Evolutionary conservation across 2,888 invertebrate genomes (phyloP), one percentile per base, ranked within the genome.

Genomic region (Hyles lineata): DNA sequence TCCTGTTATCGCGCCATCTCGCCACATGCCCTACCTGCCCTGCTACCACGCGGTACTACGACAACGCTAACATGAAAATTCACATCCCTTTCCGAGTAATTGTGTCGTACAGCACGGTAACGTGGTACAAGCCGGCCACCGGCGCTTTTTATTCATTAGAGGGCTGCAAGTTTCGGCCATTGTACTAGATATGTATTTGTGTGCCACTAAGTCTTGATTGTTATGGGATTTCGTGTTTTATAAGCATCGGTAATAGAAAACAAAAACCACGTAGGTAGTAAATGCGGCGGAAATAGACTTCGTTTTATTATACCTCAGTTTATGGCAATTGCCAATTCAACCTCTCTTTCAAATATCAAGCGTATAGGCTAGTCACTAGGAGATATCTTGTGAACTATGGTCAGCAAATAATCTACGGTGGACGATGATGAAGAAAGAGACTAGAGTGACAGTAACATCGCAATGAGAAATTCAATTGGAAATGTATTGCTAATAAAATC

Each of bases 11-110:
- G 92, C 90, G 79, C 90, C 90, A 94, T 94, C 94, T 93, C 90
- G 91, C 94, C 94, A 93, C 93, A 94, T 93, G 92, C 92, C 92
- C 94, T 93, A 94, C 94, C 94, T 94, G 93, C 89, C 93, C 86
- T 81, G 84, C 83, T 92, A 93, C 93, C 90, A 93, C 81, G 88
- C 76, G 80, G 84, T 82, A 82, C 88, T 89, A 85, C 85, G 80
- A 77, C 84, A 77, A 83, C 78, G 82, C 80, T 79, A 76, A 79
- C 78, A 79, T 82, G 81, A 88, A 84, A 83, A 79, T 83, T 83
- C 80, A 78, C 83, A 80, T 83, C 81, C 76, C 82, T 78, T 74
- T 77, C 72, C 72, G 78, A 78, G 76, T 73, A 80, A 82, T 74
- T 75, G 72, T 73, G 75, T 73, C 80, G 81, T 52, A 61, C 82